These are phyloP conservation scores for Caenorhabditis sp. DNA, from an alignment of 2,888 invertebrate genomes.

Conservation along the genomic window DNA sequence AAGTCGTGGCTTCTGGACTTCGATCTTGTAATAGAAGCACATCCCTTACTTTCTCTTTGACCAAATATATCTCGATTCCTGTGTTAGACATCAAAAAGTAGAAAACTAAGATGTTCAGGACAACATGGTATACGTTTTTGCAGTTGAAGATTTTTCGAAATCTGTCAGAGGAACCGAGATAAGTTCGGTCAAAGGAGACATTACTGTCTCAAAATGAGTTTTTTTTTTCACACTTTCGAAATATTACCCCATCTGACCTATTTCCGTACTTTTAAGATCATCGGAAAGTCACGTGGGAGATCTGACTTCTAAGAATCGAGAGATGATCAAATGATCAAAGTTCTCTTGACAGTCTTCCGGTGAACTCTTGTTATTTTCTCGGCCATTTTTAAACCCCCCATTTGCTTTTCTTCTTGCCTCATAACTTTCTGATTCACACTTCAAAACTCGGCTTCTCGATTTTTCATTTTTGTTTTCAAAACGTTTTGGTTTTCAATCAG, in stretches of 20 bases:
- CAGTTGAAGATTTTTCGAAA: no score
- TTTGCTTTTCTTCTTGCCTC: neutral
- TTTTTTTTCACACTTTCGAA: neutral
- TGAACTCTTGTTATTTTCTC: conserved; percentile 26
- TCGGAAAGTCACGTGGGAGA: neutral
- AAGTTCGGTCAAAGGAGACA: no score
- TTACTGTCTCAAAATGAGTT: no score
- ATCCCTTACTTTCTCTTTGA: no score
- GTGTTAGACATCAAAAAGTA: no score
- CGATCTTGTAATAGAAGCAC: no score
- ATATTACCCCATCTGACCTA: neutral
- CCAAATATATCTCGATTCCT: no score
- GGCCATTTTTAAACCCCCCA: neutral
- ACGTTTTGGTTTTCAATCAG: conserved; percentile 3
- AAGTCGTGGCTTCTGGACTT: no score
- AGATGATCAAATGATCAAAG: conserved; percentile 32
- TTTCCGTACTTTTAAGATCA: neutral
- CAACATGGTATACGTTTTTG: no score
- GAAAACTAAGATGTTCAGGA: no score
- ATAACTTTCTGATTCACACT: conserved; percentile 1
- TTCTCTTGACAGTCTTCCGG: conserved; percentile 36
- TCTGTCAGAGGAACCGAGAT: no score
- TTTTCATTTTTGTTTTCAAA: neutral
- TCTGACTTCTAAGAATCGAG: conserved; percentile 4
- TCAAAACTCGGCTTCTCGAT: no score